Conservation (phyloP, 30 jellyfish, hydroid and myxozoan genomes). For the Hydractinia symbiolongicarpus region DNA sequence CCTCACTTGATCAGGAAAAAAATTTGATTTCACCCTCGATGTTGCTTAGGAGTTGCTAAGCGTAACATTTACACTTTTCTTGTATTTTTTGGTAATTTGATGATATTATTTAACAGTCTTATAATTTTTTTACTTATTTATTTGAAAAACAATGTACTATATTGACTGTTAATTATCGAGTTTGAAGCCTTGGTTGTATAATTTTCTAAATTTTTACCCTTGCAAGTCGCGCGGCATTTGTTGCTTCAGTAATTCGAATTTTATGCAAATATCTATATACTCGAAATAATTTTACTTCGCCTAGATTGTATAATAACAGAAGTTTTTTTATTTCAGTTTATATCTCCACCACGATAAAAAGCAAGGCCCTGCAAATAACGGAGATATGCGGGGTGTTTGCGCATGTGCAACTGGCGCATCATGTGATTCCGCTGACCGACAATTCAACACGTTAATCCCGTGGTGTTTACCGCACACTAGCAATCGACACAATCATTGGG, state of each 20-base stretch:
- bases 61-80: neutral
- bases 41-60: too few species aligned
- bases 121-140: too few species aligned
- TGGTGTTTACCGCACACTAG: conserved; percentile 98
- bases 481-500: conserved; percentile 92
- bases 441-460: conserved; percentile 80
- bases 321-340: conserved; percentile 32
- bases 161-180: too few species aligned
- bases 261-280: neutral
- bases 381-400: conserved; percentile 89
- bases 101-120: too few species aligned
- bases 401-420: conserved; percentile 82
- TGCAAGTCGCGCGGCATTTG: neutral
- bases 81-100: neutral
- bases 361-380: conserved; percentile 70
- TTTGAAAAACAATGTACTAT: too few species aligned
- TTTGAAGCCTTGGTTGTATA: too few species aligned
- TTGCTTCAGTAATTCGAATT: neutral
- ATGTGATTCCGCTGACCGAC: conserved; percentile 91
- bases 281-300: neutral
- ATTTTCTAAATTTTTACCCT: too few species aligned
- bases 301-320: too few species aligned
- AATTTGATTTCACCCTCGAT: too few species aligned
- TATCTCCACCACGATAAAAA: conserved; percentile 76
- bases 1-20: too few species aligned